Base-by-base conservation (phyloP, 2,113 vertebrate genomes). In the Microcebus lehilahytsara region DNA sequence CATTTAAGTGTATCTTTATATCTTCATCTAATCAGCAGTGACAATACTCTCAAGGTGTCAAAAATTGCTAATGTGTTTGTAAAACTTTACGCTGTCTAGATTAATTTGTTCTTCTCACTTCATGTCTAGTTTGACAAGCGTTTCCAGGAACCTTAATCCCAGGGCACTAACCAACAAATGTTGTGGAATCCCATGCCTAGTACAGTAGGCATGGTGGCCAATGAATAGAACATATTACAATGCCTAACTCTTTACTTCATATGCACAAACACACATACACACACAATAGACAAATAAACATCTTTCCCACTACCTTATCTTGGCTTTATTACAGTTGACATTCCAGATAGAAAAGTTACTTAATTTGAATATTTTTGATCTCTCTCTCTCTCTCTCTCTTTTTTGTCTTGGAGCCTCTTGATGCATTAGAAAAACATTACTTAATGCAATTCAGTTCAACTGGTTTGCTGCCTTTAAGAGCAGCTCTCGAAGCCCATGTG, bases 1-100 rank as follows among this genome's bases (percentile, higher is more conserved):
- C 2, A 40, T 69, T 84, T 80, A 88, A 40, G 9, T n/a, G 0
- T 77, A 78, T 64, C 66, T 95, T 85, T 81, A 62, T 19, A 56
- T 75, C 30, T 90, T 93, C n/a, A 91, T 95, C 87, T 96, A 90
- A 77, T 88, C 42, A 90, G 34, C 32, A 92, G 11, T 56, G 66
- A 83, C 51, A 58, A 32, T 91, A 51, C 69, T 80, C 32, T 92
- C 40, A 16, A 66, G 56, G 85, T 92, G 32, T 80, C 66, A 95
- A 83, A 84, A 95, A 46, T 64, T 42, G 51, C 56, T 71, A 90
- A 85, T 79, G 40, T 25, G 34, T n/a, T 71, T 87, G 25, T 66
- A 80, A 95, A 67, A 2, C 2, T 87, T 71, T 90, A 81, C 46
- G 49, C 67, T 62, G 2, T 32, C 42, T 58, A 77, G n/a, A 80